Percentiles rank a stretch among this genome's conserved stretches.
Evolutionary conservation across 2,113 vertebrate species (phyloP).

Genomic region (Silurus asotus): DNA sequence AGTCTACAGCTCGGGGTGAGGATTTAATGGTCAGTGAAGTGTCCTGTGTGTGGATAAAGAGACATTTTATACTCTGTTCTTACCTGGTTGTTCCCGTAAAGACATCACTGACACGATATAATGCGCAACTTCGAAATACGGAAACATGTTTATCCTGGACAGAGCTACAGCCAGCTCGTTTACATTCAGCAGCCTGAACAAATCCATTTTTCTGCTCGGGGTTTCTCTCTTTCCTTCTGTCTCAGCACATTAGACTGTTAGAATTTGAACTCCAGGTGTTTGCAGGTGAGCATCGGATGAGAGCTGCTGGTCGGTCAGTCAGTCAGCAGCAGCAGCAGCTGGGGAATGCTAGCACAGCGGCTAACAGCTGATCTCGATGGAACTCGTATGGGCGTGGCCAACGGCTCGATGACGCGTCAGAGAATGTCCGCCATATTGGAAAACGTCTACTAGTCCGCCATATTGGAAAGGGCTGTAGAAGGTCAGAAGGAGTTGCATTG

Average conservation of each 20-base stretch:
- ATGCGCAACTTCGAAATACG: slow-evolving; percentile 91
- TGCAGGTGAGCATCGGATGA: neutral
- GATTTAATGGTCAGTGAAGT: neutral
- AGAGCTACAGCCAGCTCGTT: slow-evolving; percentile 77
- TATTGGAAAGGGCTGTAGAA: neutral
- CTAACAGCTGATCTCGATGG: slow-evolving; percentile 51
- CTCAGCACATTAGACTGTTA: neutral
- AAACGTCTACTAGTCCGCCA: neutral
- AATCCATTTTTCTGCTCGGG: slow-evolving; percentile 61
- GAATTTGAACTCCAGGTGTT: no score
- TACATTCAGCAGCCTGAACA: slow-evolving; percentile 59
- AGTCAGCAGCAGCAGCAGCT: neutral
- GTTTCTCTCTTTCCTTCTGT: neutral
- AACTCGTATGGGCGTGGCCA: slow-evolving; percentile 37
- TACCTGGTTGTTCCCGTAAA: slow-evolving; percentile 86
- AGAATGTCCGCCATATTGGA: neutral
- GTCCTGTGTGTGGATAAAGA: neutral
- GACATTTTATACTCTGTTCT: slow-evolving; percentile 51
- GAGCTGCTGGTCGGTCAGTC: neutral
- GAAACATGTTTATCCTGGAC: slow-evolving; percentile 85
- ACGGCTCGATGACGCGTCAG: neutral
- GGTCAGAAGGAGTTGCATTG: no score
- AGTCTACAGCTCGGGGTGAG: neutral
- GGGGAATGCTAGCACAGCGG: neutral
- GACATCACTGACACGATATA: slow-evolving; percentile 86